These are phyloP conservation scores for Leptinotarsa juncta DNA, from an alignment of 2,888 invertebrate species.

Conservation along the genomic window DNA sequence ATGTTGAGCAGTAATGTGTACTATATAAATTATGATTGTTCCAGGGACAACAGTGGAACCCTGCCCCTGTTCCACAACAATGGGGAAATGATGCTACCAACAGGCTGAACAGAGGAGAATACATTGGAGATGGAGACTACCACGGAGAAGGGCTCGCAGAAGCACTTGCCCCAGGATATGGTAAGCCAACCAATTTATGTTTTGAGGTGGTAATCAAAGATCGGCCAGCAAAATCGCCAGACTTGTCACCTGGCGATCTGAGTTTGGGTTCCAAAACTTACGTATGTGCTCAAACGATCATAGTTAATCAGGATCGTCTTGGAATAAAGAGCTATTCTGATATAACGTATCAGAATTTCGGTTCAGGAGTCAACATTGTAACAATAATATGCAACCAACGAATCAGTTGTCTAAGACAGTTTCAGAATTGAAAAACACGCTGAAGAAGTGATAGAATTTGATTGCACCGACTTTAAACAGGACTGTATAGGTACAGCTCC, in stretches of 20 bases:
- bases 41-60: constrained; percentile 35
- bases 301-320: too few relatives aligned
- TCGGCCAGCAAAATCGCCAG: background rate
- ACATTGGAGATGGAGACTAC: constrained; percentile 64
- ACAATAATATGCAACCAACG: too few relatives aligned
- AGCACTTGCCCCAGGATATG: constrained; percentile 61
- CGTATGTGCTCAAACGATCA: too few relatives aligned
- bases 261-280: background rate
- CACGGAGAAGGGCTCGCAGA: constrained; percentile 65
- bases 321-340: too few relatives aligned
- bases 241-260: background rate
- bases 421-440: too few relatives aligned
- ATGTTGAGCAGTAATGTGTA: background rate
- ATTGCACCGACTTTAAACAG: too few relatives aligned
- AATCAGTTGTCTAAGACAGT: too few relatives aligned
- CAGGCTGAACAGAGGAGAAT: constrained; percentile 60
- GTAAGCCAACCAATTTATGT: constrained; percentile 24
- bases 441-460: too few relatives aligned
- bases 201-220: background rate
- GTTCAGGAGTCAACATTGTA: too few relatives aligned
- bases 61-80: constrained; percentile 54
- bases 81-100: constrained; percentile 52
- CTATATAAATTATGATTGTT: background rate
- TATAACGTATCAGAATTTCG: too few relatives aligned
- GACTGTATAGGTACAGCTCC: too few relatives aligned